These are phyloP conservation scores for Pluvialis apricaria DNA, from an alignment of 2,113 vertebrate genomes.

Conservation along the genomic window DNA sequence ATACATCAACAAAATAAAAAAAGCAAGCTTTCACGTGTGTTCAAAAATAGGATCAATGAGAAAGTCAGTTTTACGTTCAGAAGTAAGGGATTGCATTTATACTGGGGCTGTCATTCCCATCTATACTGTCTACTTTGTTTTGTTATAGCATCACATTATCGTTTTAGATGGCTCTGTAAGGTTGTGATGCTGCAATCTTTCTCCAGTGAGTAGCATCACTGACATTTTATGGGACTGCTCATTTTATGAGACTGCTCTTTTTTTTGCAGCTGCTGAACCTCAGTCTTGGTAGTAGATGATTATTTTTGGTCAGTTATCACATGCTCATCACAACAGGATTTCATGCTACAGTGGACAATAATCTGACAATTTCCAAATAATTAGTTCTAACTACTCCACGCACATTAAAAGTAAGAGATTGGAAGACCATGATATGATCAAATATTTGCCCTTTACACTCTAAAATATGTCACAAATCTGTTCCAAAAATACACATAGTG, in stretches of 20 bases:
- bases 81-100: neutral
- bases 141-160: constrained; percentile 43
- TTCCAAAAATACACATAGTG: neutral
- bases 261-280: constrained; percentile 28
- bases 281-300: constrained; percentile 8
- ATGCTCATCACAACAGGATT: constrained; percentile 16
- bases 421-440: neutral
- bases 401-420: neutral
- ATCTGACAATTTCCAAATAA: neutral
- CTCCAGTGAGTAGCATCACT: constrained; percentile 25
- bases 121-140: constrained; percentile 26
- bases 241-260: constrained; percentile 21
- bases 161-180: constrained; percentile 16
- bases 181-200: constrained; percentile 48
- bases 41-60: neutral
- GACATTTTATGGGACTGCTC: constrained; percentile 41
- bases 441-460: neutral
- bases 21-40: neutral
- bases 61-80: neutral
- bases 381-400: neutral
- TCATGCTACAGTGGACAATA: neutral
- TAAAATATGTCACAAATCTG: neutral
- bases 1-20: neutral
- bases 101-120: neutral
- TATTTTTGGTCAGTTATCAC: constrained; percentile 29